Conservation (phyloP, 2,797 vertebrate species). For the Nyctibius grandis region DNA sequence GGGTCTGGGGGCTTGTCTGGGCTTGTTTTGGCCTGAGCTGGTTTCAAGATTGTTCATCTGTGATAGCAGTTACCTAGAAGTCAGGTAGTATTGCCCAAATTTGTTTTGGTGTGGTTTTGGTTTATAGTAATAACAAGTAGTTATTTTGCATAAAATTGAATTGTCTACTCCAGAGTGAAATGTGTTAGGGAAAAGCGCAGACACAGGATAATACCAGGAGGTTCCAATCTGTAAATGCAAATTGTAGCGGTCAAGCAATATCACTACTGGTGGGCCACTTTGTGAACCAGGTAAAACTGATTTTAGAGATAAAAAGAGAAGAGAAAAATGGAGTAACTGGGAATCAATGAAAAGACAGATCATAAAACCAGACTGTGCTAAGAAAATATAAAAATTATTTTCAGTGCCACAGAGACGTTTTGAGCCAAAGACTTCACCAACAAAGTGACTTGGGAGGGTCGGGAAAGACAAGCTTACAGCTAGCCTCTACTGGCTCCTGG, state of each 20-base stretch:
- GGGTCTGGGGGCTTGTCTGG: neutral
- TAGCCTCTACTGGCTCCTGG: neutral
- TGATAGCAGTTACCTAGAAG: neutral
- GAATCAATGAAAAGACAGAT: neutral
- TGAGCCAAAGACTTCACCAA: neutral
- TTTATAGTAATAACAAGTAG: neutral
- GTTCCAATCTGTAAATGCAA: neutral
- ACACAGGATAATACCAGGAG: neutral
- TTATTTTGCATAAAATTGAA: neutral
- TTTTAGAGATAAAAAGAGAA: neutral
- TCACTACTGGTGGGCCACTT: fast-evolving
- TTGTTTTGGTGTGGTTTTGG: neutral
- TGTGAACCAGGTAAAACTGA: neutral
- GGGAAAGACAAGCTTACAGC: neutral
- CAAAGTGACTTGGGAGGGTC: neutral
- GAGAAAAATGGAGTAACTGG: neutral
- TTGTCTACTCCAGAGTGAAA: neutral
- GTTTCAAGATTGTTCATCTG: neutral
- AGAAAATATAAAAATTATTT: neutral
- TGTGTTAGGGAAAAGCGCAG: neutral
- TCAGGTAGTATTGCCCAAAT: neutral
- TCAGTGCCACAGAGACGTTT: neutral
- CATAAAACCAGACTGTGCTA: neutral
- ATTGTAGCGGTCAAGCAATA: neutral
- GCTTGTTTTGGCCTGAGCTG: neutral